These are phyloP conservation scores for Premnoplex brunnescens DNA, from an alignment of 2,797 vertebrate genomes.

Conservation along the genomic window DNA sequence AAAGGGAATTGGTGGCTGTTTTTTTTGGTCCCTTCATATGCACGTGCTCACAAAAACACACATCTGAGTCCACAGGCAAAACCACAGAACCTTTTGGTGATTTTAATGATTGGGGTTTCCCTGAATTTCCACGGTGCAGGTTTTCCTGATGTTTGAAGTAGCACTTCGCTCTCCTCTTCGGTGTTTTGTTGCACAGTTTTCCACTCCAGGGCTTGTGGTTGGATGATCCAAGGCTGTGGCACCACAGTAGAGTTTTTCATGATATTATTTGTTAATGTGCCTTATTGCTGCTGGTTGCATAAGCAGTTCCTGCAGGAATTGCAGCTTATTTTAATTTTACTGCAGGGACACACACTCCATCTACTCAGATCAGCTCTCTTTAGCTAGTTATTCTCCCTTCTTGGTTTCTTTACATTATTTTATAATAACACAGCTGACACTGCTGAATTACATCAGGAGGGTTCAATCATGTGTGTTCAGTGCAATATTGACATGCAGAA, in stretches of 20 bases:
- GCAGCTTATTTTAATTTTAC: conserved; percentile 55
- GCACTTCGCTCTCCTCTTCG: background rate
- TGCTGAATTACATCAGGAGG: background rate
- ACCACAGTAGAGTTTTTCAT: background rate
- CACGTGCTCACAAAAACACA: background rate
- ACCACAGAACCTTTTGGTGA: fast-evolving
- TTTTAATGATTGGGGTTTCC: background rate
- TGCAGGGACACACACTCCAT: conserved; percentile 48
- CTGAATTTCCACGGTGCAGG: background rate
- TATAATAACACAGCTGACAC: background rate
- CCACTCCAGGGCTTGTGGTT: background rate
- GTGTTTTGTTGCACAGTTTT: background rate
- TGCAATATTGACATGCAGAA: background rate
- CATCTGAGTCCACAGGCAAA: background rate
- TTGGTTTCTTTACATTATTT: background rate
- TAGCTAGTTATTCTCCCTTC: background rate
- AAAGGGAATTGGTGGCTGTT: background rate
- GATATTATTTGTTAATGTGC: background rate
- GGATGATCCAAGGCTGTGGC: background rate
- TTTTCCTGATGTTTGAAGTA: background rate
- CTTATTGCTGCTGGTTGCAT: conserved; percentile 77
- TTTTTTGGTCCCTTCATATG: background rate
- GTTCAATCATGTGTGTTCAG: background rate
- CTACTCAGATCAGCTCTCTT: background rate
- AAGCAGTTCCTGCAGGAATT: conserved; percentile 78